Evolutionary conservation across 2,797 vertebrate genomes (phyloP), one percentile per base, ranked within the genome.

Genomic region (Acanthornis magna): DNA sequence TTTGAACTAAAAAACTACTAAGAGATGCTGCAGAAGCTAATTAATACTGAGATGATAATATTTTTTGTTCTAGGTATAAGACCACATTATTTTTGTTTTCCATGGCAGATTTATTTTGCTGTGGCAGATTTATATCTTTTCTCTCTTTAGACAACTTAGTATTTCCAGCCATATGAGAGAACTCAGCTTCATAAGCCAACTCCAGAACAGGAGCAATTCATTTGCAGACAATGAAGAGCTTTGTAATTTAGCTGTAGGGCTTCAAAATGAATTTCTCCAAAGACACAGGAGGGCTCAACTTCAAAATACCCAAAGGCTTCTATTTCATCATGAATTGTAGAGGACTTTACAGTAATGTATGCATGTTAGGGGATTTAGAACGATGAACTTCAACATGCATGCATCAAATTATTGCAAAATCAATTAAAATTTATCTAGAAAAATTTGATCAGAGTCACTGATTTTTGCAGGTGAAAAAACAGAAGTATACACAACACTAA

Each of bases 191-290:
- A n/a, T 13, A 72, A 88, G 16, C 9, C 38, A 70, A 14, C n/a
- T 83, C 23, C 19, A 38, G 29, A 61, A 73, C 3, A 66, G 14
- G 40, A 78, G 30, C 30, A 88, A 79, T 48, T 89, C n/a, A 66
- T 80, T 19, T 78, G n/a, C 23, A 85, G 87, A 93, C 66, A 97
- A 80, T 45, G 43, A 81, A 83, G 47, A 88, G 62, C n/a, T 88
- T 32, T 75, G 48, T 70, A 91, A 84, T 91, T 89, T 81, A 88
- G 82, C 89, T 93, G 51, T 36, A 91, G 89, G 91, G 87, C 66
- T 92, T 90, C 76, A 92, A 92, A 89, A 58, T 51, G 27, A 76
- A 78, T 88, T 94, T 84, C 76, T 94, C 73, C 91, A 75, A 92
- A 94, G 79, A 89, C 43, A 89, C 16, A 10, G 60, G 50, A 93